Evolutionary conservation across 1,140 invertebrate species (phyloP).

Genomic region (Meloidogyne chitwoodi): DNA sequence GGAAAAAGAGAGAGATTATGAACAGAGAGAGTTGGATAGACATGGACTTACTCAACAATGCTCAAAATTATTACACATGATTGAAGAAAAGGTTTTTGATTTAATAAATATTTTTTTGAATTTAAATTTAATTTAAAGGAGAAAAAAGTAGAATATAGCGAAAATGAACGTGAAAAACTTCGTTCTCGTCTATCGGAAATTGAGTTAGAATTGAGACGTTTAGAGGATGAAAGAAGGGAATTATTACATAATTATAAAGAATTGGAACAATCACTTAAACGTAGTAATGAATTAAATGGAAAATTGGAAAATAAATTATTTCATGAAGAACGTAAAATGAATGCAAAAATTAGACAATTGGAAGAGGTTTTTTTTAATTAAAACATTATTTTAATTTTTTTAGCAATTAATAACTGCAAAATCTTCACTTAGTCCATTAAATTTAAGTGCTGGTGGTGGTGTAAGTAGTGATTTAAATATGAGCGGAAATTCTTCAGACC

Average conservation of each 20-base stretch:
- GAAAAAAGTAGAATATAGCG: slow-evolving; percentile 28
- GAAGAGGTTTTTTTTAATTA: slow-evolving; percentile 22
- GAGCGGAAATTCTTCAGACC: slow-evolving; percentile 33
- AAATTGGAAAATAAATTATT: slow-evolving; percentile 35
- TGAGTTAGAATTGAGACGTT: slow-evolving; percentile 12
- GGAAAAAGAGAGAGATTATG: slow-evolving; percentile 21
- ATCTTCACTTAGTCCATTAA: slow-evolving; percentile 27
- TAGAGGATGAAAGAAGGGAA: slow-evolving; percentile 33
- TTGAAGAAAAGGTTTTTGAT: slow-evolving; percentile 23
- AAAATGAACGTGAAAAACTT: slow-evolving; percentile 25
- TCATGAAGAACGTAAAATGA: slow-evolving; percentile 28
- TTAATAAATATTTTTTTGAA: slow-evolving; percentile 8
- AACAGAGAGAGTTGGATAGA: slow-evolving; percentile 23
- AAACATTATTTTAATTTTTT: neutral
- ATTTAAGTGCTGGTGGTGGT: slow-evolving; percentile 18
- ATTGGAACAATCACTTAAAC: slow-evolving; percentile 23
- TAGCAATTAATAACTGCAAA: slow-evolving; percentile 24
- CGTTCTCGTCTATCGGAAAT: slow-evolving; percentile 20
- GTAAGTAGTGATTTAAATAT: slow-evolving; percentile 29
- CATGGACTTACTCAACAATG: slow-evolving; percentile 21
- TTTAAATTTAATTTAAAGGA: slow-evolving; percentile 21
- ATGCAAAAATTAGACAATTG: slow-evolving; percentile 26
- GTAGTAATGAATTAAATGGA: slow-evolving; percentile 25
- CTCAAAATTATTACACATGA: slow-evolving; percentile 30
- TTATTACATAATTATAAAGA: slow-evolving; percentile 10